phyloP scores from a whole-genome alignment of 2,888 invertebrate genomes.

The Bellardia bayeri region DNA sequence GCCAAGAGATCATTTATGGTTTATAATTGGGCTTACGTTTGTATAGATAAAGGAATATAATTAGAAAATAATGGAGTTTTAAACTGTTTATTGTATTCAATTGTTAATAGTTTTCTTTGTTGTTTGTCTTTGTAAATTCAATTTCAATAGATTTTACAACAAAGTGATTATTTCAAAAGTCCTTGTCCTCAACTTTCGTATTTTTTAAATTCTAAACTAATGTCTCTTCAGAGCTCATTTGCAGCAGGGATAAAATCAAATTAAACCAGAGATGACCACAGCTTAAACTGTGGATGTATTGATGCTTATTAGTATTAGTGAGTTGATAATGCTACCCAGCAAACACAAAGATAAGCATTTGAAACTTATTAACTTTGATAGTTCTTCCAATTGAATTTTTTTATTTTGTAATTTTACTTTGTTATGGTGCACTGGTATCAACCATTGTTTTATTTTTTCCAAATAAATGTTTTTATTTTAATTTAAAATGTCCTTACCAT shows the following conservation, averaged over 20 bases:
- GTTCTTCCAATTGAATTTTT: too few species aligned
- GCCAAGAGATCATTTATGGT: conserved; percentile 26
- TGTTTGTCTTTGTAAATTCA: not conserved
- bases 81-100: not conserved
- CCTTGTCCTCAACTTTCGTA: not conserved
- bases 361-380: too few species aligned
- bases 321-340: too few species aligned
- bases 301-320: too few species aligned
- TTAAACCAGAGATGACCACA: too few species aligned
- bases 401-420: too few species aligned
- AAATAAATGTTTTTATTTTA: too few species aligned
- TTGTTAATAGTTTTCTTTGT: not conserved
- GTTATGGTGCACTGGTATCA: too few species aligned
- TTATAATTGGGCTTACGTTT: conserved; percentile 18
- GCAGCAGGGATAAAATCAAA: not conserved
- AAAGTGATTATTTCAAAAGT: conserved; percentile 20
- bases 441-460: too few species aligned
- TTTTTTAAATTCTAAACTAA: not conserved
- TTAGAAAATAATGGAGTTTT: conserved; percentile 29
- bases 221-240: not conserved
- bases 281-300: too few species aligned
- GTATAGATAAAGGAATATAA: conserved; percentile 18
- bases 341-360: too few species aligned
- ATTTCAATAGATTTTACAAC: not conserved
- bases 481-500: too few species aligned